Conservation (phyloP, 1,140 invertebrate genomes). For the Aculops lycopersici region DNA sequence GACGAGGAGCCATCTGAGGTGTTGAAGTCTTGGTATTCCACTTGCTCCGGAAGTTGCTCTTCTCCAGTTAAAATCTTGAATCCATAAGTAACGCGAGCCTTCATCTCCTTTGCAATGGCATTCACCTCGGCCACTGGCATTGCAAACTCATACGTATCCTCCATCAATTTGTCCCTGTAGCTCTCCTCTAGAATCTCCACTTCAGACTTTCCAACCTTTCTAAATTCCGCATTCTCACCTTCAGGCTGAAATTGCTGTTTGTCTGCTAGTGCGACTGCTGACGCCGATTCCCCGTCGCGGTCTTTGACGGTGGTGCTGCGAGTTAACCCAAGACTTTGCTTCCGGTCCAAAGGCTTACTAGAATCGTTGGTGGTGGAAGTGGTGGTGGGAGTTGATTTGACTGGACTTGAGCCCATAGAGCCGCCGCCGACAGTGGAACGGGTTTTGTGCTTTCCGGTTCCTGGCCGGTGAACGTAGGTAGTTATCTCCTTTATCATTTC, state of each 20-base stretch:
- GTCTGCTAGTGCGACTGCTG: slow-evolving; percentile 16
- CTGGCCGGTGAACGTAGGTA: too few species aligned
- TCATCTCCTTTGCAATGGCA: slow-evolving; percentile 24
- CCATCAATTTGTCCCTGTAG: slow-evolving; percentile 16
- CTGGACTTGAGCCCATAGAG: too few species aligned
- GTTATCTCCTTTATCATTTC: too few species aligned
- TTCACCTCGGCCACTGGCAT: slow-evolving; percentile 26
- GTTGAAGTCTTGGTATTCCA: too few species aligned
- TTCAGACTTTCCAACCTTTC: slow-evolving; percentile 17
- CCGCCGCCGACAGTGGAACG: too few species aligned
- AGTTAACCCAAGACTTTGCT: too few species aligned
- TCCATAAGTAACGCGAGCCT: slow-evolving; percentile 24
- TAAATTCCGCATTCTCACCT: slow-evolving; percentile 26
- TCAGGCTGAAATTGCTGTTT: slow-evolving; percentile 24
- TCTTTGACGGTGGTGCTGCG: slow-evolving; percentile 25
- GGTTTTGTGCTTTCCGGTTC: too few species aligned
- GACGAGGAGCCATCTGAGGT: too few species aligned
- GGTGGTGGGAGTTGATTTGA: too few species aligned
- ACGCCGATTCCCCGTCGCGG: slow-evolving; percentile 16
- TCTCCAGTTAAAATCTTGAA: slow-evolving; percentile 21
- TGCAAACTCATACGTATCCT: slow-evolving; percentile 22
- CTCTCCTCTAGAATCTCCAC: slow-evolving; percentile 16
- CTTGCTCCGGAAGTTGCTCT: too few species aligned
- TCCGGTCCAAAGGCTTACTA: too few species aligned
- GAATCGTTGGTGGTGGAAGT: too few species aligned